A percentile compares a stretch with the other conserved stretches of the same genome.
phyloP scores from a whole-genome alignment of 2,888 invertebrate genomes.

The Priocnemis perturbator region DNA sequence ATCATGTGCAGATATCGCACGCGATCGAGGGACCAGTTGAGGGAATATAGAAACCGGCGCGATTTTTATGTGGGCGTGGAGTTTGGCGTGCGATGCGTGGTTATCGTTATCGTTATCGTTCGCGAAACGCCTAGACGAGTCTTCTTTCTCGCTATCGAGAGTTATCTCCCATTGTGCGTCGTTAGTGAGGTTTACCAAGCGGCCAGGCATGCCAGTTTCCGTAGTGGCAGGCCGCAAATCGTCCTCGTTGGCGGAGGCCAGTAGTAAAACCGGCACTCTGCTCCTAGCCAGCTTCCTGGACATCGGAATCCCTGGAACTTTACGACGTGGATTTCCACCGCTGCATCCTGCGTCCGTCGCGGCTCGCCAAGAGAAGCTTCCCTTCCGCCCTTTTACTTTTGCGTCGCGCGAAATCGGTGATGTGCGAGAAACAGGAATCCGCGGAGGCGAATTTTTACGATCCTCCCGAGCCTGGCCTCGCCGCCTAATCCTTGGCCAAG shows the following conservation, averaged over 20 bases:
- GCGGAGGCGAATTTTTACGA: too few species aligned
- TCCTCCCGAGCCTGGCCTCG: too few species aligned
- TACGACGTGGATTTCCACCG: constrained; percentile 24
- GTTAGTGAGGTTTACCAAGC: constrained; percentile 18
- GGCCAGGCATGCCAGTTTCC: constrained; percentile 16
- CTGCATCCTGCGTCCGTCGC: background rate
- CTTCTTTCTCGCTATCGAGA: constrained; percentile 2
- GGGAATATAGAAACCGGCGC: too few species aligned
- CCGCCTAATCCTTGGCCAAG: too few species aligned
- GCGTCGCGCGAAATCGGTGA: constrained; percentile 7
- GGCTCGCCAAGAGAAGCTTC: background rate
- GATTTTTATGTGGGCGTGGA: too few species aligned
- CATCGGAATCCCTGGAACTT: constrained; percentile 34
- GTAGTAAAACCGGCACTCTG: constrained; percentile 2
- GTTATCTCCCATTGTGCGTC: constrained; percentile 23
- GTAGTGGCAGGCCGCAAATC: constrained; percentile 27
- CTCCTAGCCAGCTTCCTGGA: constrained; percentile 30
- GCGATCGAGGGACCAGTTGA: too few species aligned
- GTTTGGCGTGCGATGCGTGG: too few species aligned
- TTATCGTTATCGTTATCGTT: constrained; percentile 21
- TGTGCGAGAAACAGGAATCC: too few species aligned
- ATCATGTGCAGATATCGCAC: too few species aligned
- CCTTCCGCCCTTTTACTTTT: constrained; percentile 2
- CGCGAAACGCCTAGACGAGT: constrained; percentile 11
- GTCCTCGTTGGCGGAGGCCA: constrained; percentile 13